phyloP scores from a whole-genome alignment of 2,888 invertebrate genomes.

The Anoncus sp. region DNA sequence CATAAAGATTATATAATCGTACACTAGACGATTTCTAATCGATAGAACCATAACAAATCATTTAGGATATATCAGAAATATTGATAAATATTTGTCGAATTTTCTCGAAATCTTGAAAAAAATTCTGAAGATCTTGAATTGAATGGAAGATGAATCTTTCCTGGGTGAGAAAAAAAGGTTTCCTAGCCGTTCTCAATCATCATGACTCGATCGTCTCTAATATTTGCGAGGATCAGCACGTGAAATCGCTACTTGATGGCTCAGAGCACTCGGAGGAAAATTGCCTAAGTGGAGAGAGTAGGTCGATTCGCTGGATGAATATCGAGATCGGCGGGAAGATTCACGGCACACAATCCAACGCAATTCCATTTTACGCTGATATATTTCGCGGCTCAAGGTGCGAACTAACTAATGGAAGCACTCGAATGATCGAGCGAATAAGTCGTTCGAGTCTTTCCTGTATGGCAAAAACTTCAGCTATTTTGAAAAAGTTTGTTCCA shows the following conservation, averaged over 20 bases:
- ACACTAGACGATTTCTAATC: too few species aligned
- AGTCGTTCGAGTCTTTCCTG: too few species aligned
- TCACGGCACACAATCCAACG: too few species aligned
- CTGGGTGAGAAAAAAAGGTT: conserved; percentile 12
- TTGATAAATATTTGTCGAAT: too few species aligned
- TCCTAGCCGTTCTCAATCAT: conserved; percentile 24
- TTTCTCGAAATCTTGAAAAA: too few species aligned
- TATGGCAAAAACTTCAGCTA: background rate
- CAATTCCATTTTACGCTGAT: too few species aligned
- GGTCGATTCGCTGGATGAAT: conserved; percentile 25
- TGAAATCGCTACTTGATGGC: conserved; percentile 50
- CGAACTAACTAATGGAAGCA: too few species aligned
- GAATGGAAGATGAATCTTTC: conserved; percentile 30
- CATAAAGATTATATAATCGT: too few species aligned
- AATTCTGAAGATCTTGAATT: background rate
- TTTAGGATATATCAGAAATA: too few species aligned
- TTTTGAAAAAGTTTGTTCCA: background rate
- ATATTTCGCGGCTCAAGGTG: too few species aligned
- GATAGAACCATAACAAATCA: too few species aligned
- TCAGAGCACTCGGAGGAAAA: background rate
- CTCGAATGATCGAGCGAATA: too few species aligned
- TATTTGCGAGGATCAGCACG: conserved; percentile 37
- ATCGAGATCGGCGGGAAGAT: conserved; percentile 15
- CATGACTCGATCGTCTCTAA: conserved; percentile 25
- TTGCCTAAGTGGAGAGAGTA: background rate